These are phyloP conservation scores for Amblyopsis hoosieri DNA, from an alignment of 2,797 vertebrate genomes.

Conservation along the genomic window DNA sequence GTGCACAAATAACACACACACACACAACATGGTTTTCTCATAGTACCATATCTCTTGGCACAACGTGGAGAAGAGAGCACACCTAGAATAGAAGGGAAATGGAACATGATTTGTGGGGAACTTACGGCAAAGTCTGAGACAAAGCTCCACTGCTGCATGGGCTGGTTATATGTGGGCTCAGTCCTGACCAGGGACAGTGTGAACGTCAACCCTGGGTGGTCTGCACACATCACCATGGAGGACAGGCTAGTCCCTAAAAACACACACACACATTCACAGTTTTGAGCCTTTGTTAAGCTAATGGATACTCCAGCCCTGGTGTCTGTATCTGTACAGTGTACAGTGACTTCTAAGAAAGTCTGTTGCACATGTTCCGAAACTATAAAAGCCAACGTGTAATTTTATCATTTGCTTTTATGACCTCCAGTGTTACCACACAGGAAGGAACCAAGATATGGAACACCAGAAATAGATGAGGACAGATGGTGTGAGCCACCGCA, in stretches of 20 bases:
- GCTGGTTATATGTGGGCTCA: constrained; percentile 84
- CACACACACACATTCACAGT: constrained; percentile 21
- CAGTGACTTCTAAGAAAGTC: constrained; percentile 46
- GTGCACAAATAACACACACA: constrained; percentile 6
- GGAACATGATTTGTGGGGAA: constrained; percentile 7
- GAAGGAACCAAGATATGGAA: constrained; percentile 54
- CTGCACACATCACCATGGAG: constrained; percentile 83
- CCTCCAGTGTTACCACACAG: constrained; percentile 59
- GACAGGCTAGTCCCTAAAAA: constrained; percentile 78
- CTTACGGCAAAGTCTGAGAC: constrained; percentile 85
- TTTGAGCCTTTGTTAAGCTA: constrained; percentile 19
- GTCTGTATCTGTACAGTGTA: constrained; percentile 34
- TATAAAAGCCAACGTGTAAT: constrained; percentile 45
- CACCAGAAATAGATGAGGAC: constrained; percentile 64
- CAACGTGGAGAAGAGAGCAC: too few species aligned
- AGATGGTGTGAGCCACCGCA: constrained; percentile 45
- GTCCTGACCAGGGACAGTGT: constrained; percentile 80
- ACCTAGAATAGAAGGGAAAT: too few species aligned
- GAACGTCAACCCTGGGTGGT: constrained; percentile 83
- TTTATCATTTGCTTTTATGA: constrained; percentile 64
- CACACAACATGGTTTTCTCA: neutral
- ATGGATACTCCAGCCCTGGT: neutral
- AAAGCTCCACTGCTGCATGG: constrained; percentile 87
- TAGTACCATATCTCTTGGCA: neutral
- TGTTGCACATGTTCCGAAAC: constrained; percentile 28